Percentiles rank a stretch among this genome's conserved stretches.
Conservation (phyloP, 1,140 invertebrate species). For the Drosophila takahashii region DNA sequence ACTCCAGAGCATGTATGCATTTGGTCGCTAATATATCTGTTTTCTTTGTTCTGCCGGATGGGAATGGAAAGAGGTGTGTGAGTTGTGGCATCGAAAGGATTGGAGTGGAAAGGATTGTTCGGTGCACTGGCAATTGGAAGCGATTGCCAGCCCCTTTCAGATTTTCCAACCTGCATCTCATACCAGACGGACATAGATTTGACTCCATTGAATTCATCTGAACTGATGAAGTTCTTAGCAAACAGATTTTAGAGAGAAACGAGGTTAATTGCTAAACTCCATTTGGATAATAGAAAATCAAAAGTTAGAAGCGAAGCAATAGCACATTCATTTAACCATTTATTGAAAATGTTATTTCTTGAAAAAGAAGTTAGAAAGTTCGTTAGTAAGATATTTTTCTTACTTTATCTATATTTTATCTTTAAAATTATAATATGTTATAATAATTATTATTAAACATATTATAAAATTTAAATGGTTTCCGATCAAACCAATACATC, state of each 20-base stretch:
- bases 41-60: conserved; percentile 64
- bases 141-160: conserved; percentile 36
- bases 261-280: background rate
- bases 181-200: background rate
- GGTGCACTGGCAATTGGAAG: conserved; percentile 12
- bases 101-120: conserved; percentile 8
- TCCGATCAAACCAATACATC: background rate
- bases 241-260: background rate
- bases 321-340: no score
- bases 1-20: conserved; percentile 48
- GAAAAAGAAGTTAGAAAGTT: no score
- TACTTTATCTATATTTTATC: no score
- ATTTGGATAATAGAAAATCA: background rate
- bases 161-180: conserved; percentile 25
- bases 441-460: no score
- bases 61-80: conserved; percentile 16
- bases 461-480: no score
- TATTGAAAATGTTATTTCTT: no score
- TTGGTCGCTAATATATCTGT: conserved; percentile 80
- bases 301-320: no score
- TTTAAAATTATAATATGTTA: no score
- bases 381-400: no score
- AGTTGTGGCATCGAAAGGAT: conserved; percentile 1
- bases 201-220: conserved; percentile 13
- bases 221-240: conserved; percentile 8